Percentiles rank a stretch among this genome's conserved stretches.
Evolutionary conservation across 2,113 vertebrate species (phyloP).

Genomic region (Nycticryphes semicollaris): DNA sequence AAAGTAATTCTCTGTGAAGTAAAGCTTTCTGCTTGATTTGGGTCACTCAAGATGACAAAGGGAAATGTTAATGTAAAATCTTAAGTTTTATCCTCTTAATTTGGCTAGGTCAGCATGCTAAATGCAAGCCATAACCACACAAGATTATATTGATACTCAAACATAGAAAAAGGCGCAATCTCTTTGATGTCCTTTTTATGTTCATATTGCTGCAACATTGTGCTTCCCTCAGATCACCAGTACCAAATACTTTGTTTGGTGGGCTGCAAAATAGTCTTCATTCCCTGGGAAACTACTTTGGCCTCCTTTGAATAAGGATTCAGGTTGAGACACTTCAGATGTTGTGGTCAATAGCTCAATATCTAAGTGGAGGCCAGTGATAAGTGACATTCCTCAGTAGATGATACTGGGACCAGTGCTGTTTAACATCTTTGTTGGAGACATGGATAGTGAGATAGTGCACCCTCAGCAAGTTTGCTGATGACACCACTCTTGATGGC

Average conservation of each 20-base stretch:
- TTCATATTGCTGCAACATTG: not conserved
- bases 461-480: no score
- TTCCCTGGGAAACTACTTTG: not conserved
- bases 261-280: not conserved
- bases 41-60: not conserved
- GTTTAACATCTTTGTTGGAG: no score
- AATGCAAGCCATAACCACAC: not conserved
- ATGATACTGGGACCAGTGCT: no score
- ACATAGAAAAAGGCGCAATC: not conserved
- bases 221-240: not conserved
- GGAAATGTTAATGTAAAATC: not conserved
- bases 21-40: not conserved
- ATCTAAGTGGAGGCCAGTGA: no score
- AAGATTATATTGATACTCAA: not conserved
- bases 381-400: no score
- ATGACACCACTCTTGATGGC: no score
- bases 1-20: not conserved
- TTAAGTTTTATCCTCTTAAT: not conserved
- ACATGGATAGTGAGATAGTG: no score
- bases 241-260: not conserved
- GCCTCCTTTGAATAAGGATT: not conserved
- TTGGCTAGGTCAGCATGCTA: not conserved
- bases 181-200: not conserved
- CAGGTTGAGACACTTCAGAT: not conserved
- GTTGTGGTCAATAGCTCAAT: no score